Conservation (phyloP, 2,797 vertebrate genomes). For the Squalus acanthias region DNA sequence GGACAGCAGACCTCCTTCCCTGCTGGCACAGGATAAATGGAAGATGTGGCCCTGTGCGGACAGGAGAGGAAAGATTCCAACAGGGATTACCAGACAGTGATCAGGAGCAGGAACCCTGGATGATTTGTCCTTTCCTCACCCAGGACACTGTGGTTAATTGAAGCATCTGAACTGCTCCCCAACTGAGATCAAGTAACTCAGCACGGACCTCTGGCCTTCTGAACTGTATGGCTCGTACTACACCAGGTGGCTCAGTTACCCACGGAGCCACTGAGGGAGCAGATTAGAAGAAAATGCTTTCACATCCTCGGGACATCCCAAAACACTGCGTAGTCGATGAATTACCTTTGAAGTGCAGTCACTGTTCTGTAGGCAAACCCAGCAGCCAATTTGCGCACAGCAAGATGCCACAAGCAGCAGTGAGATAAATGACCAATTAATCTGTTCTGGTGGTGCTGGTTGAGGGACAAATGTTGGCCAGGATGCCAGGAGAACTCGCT, state of each 20-base stretch:
- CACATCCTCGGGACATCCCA: neutral
- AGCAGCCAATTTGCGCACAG: neutral
- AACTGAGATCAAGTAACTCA: neutral
- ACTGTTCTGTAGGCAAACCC: neutral
- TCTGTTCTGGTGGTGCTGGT: neutral
- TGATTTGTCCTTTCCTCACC: neutral
- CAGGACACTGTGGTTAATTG: neutral
- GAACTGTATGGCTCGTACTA: neutral
- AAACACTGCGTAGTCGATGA: neutral
- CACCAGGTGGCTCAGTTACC: neutral
- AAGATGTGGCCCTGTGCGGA: neutral
- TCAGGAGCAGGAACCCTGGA: neutral
- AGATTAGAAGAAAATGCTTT: neutral
- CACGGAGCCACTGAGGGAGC: neutral
- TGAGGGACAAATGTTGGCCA: neutral
- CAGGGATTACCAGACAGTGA: neutral
- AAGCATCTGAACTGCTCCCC: neutral
- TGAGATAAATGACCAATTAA: neutral
- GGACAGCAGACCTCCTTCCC: too few species aligned
- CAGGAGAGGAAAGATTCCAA: neutral
- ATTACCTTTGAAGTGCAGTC: neutral
- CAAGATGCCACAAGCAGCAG: neutral
- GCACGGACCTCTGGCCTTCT: neutral
- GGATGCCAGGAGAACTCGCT: neutral
- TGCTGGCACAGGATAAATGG: neutral